These are phyloP conservation scores for Zoanthus sansibaricus DNA, from an alignment of 92 coral and sea anemone genomes.

Conservation along the genomic window DNA sequence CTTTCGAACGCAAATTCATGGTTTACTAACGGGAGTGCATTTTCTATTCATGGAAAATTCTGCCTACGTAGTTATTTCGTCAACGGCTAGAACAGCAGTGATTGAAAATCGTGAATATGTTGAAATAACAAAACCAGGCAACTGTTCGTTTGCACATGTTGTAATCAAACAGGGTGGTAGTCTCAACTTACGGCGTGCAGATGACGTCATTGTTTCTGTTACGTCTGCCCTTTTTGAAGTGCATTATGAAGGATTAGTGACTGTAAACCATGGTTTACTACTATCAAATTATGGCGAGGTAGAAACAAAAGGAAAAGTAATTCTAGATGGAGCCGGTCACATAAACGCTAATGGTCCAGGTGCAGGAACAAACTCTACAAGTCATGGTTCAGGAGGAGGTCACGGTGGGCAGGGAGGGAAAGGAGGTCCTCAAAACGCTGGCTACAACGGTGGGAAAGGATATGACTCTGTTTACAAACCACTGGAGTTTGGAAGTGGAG, in stretches of 20 bases:
- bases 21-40: conserved; percentile 71
- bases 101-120: conserved; percentile 75
- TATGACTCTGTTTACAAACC: conserved; percentile 77
- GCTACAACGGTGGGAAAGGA: conserved; percentile 53
- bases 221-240: conserved; percentile 73
- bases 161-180: conserved; percentile 70
- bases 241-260: conserved; percentile 66
- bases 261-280: conserved; percentile 67
- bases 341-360: conserved; percentile 60
- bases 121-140: conserved; percentile 69
- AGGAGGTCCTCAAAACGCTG: conserved; percentile 26
- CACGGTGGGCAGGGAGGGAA: conserved; percentile 76
- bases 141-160: conserved; percentile 66
- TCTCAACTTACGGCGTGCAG: conserved; percentile 59
- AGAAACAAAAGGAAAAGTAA: conserved; percentile 63
- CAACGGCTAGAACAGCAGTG: conserved; percentile 73
- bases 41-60: conserved; percentile 65
- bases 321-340: conserved; percentile 68
- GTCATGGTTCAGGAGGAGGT: conserved; percentile 75
- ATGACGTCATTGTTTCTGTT: conserved; percentile 63
- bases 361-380: conserved; percentile 42
- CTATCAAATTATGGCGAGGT: conserved; percentile 66
- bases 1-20: conserved; percentile 64
- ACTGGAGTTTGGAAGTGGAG: conserved; percentile 70
- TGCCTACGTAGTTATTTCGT: conserved; percentile 57